Evolutionary conservation across 2,888 invertebrate genomes (phyloP), one percentile per base, ranked within the genome.

Genomic region (Sthenelais limicola): DNA sequence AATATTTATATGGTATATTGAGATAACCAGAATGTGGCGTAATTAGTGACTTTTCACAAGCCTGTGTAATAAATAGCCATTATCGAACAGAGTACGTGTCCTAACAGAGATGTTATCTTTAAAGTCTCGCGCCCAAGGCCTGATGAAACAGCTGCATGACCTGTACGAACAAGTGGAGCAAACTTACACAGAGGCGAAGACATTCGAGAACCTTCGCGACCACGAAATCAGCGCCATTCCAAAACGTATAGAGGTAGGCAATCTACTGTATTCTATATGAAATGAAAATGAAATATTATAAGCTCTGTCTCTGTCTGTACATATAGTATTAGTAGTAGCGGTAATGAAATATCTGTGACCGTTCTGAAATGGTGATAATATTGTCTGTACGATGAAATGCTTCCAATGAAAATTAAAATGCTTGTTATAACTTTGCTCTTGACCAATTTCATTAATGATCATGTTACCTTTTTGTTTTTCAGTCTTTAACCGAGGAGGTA

Each of bases 181-280:
- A 84, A 92, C 94, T 7, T 91, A 92, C 79, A 90, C 98, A 72
- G 98, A 99, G 83, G 88, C 94, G 76, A 94, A 94, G 38, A 97
- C 97, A 0, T 98, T 97, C 86, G 92, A 93, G 83, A 94, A 94
- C 87, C 90, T 98, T 49, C 93, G 94, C 76, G 92, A 94, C 71
- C 95, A 96, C 86, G 98, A 98, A 89, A 92, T 92, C 80, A 92
- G 92, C 26, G 98, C 97, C 28, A 92, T 98, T 82, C 96, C 97
- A 0, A 92, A 95, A 77, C 91, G 98, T 84, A 91, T 97, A 84
- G 94, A 95, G 90, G 94, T 94, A 87, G 47, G 73, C 49, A 38
- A 15, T 52, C 12, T n/a, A n/a, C n/a, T n/a, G n/a, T n/a, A n/a
- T n/a, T n/a, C n/a, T n/a, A n/a, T n/a, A n/a, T n/a, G n/a, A n/a